phyloP scores from a whole-genome alignment of 2,113 vertebrate species.

The Chionodraco myersi region DNA sequence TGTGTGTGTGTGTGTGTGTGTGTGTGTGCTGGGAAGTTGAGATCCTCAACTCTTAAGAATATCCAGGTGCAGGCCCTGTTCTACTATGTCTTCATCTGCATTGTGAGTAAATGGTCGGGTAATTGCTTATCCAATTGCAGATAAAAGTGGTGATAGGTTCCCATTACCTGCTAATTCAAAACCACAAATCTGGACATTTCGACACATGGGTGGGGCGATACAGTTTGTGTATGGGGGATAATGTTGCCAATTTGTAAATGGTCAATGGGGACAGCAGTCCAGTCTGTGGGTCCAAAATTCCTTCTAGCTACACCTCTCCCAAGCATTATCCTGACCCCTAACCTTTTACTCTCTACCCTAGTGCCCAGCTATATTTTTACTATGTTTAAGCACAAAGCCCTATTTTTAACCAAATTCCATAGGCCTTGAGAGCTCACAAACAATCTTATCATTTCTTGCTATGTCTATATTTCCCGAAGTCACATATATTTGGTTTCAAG shows the following conservation, averaged over 20 bases:
- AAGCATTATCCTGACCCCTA: conserved; percentile 54
- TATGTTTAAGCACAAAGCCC: neutral
- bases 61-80: conserved; percentile 64
- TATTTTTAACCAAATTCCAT: neutral
- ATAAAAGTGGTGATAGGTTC: conserved; percentile 53
- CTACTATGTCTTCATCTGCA: conserved; percentile 49
- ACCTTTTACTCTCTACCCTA: conserved; percentile 30
- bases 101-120: conserved; percentile 53
- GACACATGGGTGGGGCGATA: conserved; percentile 3
- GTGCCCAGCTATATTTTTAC: neutral
- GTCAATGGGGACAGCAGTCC: neutral
- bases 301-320: conserved; percentile 17
- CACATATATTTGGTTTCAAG: conserved; percentile 50
- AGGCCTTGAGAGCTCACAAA: neutral
- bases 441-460: conserved; percentile 9
- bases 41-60: conserved; percentile 43
- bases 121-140: conserved; percentile 72
- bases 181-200: conserved; percentile 18
- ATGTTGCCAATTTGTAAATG: conserved; percentile 15
- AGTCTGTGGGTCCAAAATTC: conserved; percentile 32
- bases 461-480: conserved; percentile 38
- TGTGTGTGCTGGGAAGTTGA: conserved; percentile 37
- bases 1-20: conserved; percentile 19
- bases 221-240: conserved; percentile 2
- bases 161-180: conserved; percentile 51